Evolutionary conservation across 23 tunicate genomes (phyloP), one percentile per base, ranked within the genome.

Genomic region (Styela clava): DNA sequence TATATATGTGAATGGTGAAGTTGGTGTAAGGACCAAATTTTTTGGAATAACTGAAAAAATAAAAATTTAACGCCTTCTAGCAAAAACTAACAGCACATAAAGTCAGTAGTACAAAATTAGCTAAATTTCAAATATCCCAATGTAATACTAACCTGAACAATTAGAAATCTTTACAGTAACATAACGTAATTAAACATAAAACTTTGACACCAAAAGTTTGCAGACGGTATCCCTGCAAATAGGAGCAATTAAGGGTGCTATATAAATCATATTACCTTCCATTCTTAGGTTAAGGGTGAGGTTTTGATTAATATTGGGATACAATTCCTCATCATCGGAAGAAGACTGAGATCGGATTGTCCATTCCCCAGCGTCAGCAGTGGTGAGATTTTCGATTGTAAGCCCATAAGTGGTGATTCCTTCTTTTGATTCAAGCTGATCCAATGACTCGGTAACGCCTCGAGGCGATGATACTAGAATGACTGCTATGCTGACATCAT

Each of bases 1-100:
- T 22, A 76, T 31, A 26, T 76, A 76, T n/a, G 64, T 44, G 64
- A 76, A 44, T 44, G 56, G 56, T 5, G 56, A 44, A 5, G 56
- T 7, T 12, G 56, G 56, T 5, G 7, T 12, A 7, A 44, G 12
- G 9, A 12, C 12, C 56, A 44, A 44, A 44, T 44, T 44, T 44
- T 44, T 44, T 12, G 56, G 56, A 44, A 44, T 5, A 44, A 44
- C 56, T 44, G 56, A 44, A 44, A n/a, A 44, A 44, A 44, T 44
- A 44, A 7, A 44, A 44, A 44, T 44, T 5, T n/a, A n/a, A n/a
- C n/a, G n/a, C n/a, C n/a, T n/a, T n/a, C n/a, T n/a, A n/a, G n/a
- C n/a, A n/a, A n/a, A n/a, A n/a, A n/a, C n/a, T n/a, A n/a, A n/a
- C n/a, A n/a, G n/a, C n/a, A n/a, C n/a, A n/a, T n/a, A n/a, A n/a